Conservation (phyloP, 2,888 invertebrate genomes). For the Clostera curtula region DNA sequence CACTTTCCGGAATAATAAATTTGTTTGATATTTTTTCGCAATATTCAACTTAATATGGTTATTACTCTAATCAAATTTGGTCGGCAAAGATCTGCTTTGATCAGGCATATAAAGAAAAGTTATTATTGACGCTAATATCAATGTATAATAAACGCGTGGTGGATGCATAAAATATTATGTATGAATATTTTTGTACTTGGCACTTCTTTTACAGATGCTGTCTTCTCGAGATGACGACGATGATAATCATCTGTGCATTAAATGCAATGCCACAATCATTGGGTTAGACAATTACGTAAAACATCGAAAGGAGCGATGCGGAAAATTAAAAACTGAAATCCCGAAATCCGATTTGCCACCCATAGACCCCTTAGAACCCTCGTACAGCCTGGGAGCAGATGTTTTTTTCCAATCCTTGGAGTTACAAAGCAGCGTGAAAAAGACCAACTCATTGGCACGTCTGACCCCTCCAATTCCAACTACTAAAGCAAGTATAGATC, state of each 20-base stretch:
- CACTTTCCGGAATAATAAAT: too few relatives aligned
- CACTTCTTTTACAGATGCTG: constrained; percentile 61
- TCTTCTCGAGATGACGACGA: constrained; percentile 80
- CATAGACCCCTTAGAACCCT: constrained; percentile 55
- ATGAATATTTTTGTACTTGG: constrained; percentile 2
- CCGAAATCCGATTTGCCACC: constrained; percentile 43
- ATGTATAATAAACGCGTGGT: too few relatives aligned
- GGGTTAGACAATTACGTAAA: constrained; percentile 91
- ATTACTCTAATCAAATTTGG: too few relatives aligned
- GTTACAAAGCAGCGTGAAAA: constrained; percentile 82
- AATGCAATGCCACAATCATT: constrained; percentile 86
- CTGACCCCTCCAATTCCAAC: constrained; percentile 60
- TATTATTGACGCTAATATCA: too few relatives aligned
- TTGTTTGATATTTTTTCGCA: too few relatives aligned
- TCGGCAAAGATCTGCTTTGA: too few relatives aligned
- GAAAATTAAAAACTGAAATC: constrained; percentile 41
- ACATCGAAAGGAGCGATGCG: constrained; percentile 85
- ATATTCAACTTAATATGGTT: too few relatives aligned
- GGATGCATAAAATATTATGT: not conserved
- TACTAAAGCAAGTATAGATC: constrained; percentile 42
- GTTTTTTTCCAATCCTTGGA: constrained; percentile 91
- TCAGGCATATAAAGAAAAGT: too few relatives aligned
- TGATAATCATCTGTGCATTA: constrained; percentile 91
- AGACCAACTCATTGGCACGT: constrained; percentile 61
- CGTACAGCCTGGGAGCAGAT: constrained; percentile 83